Evolutionary conservation across 1,140 invertebrate genomes (phyloP).

Genomic region (Brachionus calyciflorus): DNA sequence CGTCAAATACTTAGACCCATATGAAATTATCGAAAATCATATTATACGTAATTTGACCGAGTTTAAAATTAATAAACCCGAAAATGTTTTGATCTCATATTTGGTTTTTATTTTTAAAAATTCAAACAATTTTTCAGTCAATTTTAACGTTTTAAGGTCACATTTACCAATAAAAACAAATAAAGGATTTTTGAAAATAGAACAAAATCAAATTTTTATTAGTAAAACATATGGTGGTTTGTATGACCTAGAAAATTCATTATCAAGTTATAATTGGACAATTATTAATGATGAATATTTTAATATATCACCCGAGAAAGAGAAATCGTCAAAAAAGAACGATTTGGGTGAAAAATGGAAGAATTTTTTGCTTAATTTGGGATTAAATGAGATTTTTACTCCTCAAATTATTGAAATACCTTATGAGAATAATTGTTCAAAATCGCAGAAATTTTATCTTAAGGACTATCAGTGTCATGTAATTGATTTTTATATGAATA

Average conservation of each 20-base stretch:
- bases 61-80: neutral
- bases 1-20: neutral
- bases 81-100: conserved; percentile 2
- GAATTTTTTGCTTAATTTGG: conserved; percentile 13
- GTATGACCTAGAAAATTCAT: neutral
- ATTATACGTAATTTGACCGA: neutral
- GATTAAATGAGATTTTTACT: neutral
- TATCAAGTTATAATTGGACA: neutral
- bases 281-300: conserved; percentile 5
- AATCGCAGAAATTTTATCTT: too few relatives aligned
- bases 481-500: neutral
- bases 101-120: conserved; percentile 12
- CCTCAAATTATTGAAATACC: neutral
- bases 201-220: neutral
- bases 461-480: neutral
- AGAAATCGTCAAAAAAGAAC: too few relatives aligned
- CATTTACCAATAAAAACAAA: conserved; percentile 26
- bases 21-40: neutral
- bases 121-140: neutral
- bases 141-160: neutral
- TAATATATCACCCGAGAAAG: neutral
- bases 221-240: neutral
- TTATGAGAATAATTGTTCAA: neutral
- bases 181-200: neutral
- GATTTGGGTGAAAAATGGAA: conserved; percentile 10